Base-by-base conservation (phyloP, 2,113 vertebrate genomes). In the Lucifuga dentata region DNA sequence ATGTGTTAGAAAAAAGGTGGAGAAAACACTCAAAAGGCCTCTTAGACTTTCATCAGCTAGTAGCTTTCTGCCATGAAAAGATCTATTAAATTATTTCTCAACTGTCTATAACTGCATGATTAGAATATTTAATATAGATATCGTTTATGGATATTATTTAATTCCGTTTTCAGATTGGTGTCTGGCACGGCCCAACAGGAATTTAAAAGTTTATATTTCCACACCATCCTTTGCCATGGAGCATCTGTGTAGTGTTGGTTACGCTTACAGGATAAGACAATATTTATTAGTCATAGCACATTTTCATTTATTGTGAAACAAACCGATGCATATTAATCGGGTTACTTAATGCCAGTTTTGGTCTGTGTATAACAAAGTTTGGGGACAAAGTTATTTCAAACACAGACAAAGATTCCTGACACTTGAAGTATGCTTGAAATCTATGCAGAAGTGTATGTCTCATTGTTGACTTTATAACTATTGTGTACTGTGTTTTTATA, bases 381-480 rank as follows among this genome's bases (percentile, higher is more conserved):
- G 53, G 35, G 49, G 33, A 41, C 56, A 43, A 55, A 71, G 72
- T 60, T 45, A 35, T 45, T 44, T 8, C 48, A 57, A 67, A 71
- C 78, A 74, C 69, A 70, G 68, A 77, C 23, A 62, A 59, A 80
- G 57, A 58, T 78, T 90, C 90, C 90, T 90, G 88, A 91, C 86
- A 92, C 92, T 92, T 92, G 92, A 92, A 92, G 73, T 86, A 80
- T 71, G 80, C 76, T 80, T 79, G 84, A 90, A 83, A 73, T 77
- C 80, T 86, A 83, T 81, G 86, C 82, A 78, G 68, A 86, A 70
- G 73, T 85, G 66, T 86, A 68, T 80, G 82, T 81, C 76, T 89
- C 52, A 33, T 75, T 68, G 69, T 65, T 68, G 57, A 32, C 53
- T 52, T 33, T 78, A 62, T 78, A 80, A 72, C 86, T 73, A 62